Evolutionary conservation across 2,113 vertebrate genomes (phyloP), one percentile per base, ranked within the genome.

Genomic region (Cichladusa arquata): DNA sequence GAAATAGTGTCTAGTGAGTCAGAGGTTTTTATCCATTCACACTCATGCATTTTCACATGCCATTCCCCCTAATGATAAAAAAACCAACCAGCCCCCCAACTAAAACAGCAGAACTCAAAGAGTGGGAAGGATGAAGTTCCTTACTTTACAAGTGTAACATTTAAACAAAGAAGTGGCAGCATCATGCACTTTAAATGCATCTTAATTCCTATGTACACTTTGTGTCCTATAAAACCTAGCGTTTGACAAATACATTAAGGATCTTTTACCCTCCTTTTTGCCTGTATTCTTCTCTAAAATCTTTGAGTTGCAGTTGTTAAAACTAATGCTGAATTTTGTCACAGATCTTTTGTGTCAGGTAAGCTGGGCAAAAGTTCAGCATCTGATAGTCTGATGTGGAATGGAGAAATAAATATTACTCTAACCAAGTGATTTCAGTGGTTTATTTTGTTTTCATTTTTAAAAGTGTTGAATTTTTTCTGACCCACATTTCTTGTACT

Each of bases 131-230:
- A 45, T 82, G 36, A 87, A 91, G 60, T 66, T 65, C 33, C 42
- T 79, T 69, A 58, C 1, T 14, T 28, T 48, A 84, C 0, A 14
- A 91, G 72, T 23, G 29, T 28, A 94, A 86, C 60, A 56, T 87
- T 69, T 56, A 72, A 54, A 65, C 64, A 80, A 92, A 45, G 60
- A 50, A 82, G 80, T 82, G 38, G 38, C 74, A 87, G 36, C 83
- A 79, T 36, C 66, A 90, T n/a, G 60, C 58, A 67, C 74, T 96
- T 96, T 90, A 96, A 97, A 96, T 89, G 53, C 73, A 72, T 87
- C 81, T 73, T 81, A 93, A 90, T 78, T 86, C 83, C 84, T 71
- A 11, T 31, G 19, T 62, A 48, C 24, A n/a, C 58, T 38, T 45
- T 51, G 71, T 81, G 12, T 64, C 29, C 78, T 58, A 54, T 48